Percentiles rank a stretch among this genome's conserved stretches.
Conservation (phyloP, 2,113 vertebrate genomes). For the Burhinus oedicnemus region DNA sequence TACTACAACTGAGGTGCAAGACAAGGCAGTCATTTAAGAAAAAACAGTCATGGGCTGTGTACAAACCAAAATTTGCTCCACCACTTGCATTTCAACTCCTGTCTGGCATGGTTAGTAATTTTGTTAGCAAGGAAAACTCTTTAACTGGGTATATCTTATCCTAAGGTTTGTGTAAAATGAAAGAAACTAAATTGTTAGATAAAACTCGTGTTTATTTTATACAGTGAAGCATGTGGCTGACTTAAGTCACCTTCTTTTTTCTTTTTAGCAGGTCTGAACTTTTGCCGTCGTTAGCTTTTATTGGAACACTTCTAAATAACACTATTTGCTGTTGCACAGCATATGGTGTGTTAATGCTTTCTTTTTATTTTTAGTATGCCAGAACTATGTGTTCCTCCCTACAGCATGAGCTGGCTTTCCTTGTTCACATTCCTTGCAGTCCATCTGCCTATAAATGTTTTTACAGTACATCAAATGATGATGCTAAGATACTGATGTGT, state of each 20-base stretch:
- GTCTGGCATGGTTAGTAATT: not conserved
- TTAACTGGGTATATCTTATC: not conserved
- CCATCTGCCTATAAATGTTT: conserved; percentile 56
- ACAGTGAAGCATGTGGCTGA: not conserved
- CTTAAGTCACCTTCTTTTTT: not conserved
- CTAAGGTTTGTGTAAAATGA: not conserved
- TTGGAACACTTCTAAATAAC: not conserved
- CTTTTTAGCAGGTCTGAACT: not conserved
- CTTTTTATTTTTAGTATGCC: conserved; percentile 64
- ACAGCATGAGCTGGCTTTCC: conserved; percentile 48
- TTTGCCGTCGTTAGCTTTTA: not conserved
- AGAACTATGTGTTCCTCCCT: conserved; percentile 43
- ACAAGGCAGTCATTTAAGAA: not conserved
- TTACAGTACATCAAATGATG: not conserved
- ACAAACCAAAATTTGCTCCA: not conserved
- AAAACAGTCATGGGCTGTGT: not conserved
- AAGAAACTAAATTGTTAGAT: not conserved
- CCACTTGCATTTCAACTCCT: not conserved
- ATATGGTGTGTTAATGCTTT: conserved; percentile 35
- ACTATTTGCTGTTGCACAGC: not conserved
- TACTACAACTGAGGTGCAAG: not conserved
- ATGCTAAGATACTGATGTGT: not conserved
- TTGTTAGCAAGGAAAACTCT: not conserved
- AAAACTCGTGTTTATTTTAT: not conserved
- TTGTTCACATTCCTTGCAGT: conserved; percentile 48